A percentile compares a stretch with the other conserved stretches of the same genome.
Conservation (phyloP, 2,113 vertebrate species). For the Octodon degus region DNA sequence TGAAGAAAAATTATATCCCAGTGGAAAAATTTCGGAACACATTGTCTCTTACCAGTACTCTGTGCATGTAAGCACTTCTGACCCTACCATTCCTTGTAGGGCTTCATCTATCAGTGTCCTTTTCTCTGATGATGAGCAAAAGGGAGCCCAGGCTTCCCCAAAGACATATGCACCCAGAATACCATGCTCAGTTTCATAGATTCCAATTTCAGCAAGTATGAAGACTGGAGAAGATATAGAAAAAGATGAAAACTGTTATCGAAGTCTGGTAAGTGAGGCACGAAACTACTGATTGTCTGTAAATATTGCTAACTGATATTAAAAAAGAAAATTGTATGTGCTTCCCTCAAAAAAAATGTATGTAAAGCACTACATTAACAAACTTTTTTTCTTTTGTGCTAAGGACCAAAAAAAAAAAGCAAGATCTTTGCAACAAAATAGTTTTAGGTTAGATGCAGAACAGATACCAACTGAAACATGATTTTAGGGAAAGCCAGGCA, state of each 20-base stretch:
- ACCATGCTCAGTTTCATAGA: background rate
- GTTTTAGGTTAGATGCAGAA: background rate
- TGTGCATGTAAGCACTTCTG: background rate
- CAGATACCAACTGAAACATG: background rate
- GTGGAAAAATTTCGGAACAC: background rate
- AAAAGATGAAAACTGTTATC: background rate
- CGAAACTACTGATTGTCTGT: background rate
- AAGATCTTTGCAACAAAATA: background rate
- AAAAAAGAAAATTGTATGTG: background rate
- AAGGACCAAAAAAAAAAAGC: constrained; percentile 42
- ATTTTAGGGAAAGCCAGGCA: background rate
- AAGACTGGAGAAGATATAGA: constrained; percentile 37
- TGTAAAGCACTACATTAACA: background rate
- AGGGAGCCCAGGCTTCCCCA: background rate
- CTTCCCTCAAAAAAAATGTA: background rate
- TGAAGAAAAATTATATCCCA: background rate
- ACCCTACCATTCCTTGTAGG: background rate
- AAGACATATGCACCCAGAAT: background rate
- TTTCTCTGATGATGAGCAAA: background rate
- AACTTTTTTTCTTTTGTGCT: background rate
- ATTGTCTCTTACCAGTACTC: background rate
- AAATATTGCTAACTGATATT: constrained; percentile 6
- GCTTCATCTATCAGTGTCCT: background rate
- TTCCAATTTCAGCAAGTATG: constrained; percentile 50
- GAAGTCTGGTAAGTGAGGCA: background rate